Conservation (phyloP, 2,888 invertebrate genomes). For the Epirrita christyi region DNA sequence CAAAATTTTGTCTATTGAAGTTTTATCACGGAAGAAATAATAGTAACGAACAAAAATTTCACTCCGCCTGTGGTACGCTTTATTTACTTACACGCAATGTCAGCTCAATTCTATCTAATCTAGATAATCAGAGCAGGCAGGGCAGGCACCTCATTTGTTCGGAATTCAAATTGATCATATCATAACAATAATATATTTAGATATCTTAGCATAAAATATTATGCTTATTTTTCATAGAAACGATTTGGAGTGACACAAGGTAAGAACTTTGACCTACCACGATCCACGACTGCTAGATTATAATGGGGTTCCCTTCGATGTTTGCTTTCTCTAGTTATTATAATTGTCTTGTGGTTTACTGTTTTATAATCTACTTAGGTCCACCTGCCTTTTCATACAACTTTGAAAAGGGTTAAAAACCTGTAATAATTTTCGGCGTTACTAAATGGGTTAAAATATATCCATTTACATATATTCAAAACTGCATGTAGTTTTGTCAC, state of each 20-base stretch:
- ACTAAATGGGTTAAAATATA: background rate
- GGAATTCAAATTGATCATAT: background rate
- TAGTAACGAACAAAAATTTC: slow-evolving; percentile 5
- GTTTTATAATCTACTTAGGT: background rate
- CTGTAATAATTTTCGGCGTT: background rate
- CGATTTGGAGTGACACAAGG: slow-evolving; percentile 2
- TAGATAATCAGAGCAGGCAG: background rate
- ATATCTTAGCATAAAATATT: too few species aligned
- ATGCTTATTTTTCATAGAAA: background rate
- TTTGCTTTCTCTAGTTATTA: slow-evolving; percentile 20
- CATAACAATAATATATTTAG: background rate
- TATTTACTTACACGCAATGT: background rate
- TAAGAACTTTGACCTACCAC: slow-evolving; percentile 18
- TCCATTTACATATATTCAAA: background rate
- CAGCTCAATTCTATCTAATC: background rate
- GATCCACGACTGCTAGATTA: slow-evolving; percentile 11
- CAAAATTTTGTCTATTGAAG: slow-evolving; percentile 17
- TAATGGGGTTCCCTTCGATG: slow-evolving; percentile 5
- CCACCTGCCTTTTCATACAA: slow-evolving; percentile 1
- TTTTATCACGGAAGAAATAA: slow-evolving; percentile 20
- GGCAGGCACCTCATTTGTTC: too few species aligned
- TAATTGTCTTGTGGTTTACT: slow-evolving; percentile 11
- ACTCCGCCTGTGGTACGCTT: background rate
- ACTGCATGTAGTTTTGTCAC: background rate
- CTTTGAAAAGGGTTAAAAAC: background rate